Base-by-base conservation (phyloP, 2,888 invertebrate genomes). In the Tillus elongatus region DNA sequence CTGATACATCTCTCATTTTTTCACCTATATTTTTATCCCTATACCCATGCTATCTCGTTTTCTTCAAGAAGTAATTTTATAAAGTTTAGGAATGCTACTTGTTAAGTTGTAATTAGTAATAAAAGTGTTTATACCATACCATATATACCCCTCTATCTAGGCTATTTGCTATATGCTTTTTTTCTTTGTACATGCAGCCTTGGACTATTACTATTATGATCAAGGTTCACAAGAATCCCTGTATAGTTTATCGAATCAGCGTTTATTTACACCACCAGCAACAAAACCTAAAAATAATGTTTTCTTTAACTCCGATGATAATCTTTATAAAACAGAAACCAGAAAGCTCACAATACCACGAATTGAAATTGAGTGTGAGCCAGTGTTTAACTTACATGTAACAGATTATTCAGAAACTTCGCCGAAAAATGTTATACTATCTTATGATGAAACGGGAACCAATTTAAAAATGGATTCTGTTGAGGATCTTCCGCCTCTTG, bases 371-470 rank as follows among this genome's bases (percentile, higher is more conserved):
- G 58, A 61, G 41, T 51, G 47, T 15, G 61, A 60, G 33, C 63
- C 63, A 2, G 53, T 57, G 38, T 64, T 65, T 42, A 63, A 54
- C 40, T 47, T 65, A 28, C 61, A 64, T 55, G 60, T 65, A 4
- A 64, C 64, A 3, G 63, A 66, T 51, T 66, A 64, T 46, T 64
- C 64, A 4, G 66, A 66, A 39, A 61, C 61, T 3, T 48, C 48
- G 28, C 64, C 64, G 6, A 64, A 57, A 50, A 63, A 63, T 40
- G 53, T 72, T 13, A 69, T 69, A 26, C 63, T 72, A 31, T 67
- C 65, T 30, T 58, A 60, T 37, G 58, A 57, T 24, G 58, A 60
- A 44, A 46, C 53, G 1, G 58, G 57, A 11, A 53, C 46, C 4
- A 51, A 44, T 15, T 62, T 66, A 36, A 64, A 63, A 31, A 36